phyloP scores from a whole-genome alignment of 2,113 vertebrate genomes.

The Nannospalax galili region DNA sequence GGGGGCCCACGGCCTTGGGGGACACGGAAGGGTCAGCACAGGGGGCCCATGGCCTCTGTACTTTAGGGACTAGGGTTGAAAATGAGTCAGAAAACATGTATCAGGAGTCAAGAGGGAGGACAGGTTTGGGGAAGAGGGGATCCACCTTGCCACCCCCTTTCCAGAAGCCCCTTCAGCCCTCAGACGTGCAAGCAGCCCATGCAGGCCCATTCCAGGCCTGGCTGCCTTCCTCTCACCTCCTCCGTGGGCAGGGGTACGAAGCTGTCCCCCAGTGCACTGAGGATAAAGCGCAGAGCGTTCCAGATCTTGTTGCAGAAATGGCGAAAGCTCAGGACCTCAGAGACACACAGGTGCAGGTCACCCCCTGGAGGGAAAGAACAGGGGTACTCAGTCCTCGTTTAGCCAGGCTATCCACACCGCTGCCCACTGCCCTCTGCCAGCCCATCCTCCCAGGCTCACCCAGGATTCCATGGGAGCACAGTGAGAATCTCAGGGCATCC shows the following conservation, averaged over 20 bases:
- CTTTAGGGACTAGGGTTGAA: background rate
- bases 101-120: background rate
- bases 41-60: too few relatives aligned
- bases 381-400: background rate
- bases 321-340: slow-evolving; percentile 88
- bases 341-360: slow-evolving; percentile 89
- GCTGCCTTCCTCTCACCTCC: slow-evolving; percentile 67
- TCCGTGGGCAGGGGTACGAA: slow-evolving; percentile 71
- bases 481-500: slow-evolving; percentile 92
- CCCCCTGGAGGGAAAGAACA: slow-evolving; percentile 83
- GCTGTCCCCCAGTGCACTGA: slow-evolving; percentile 81
- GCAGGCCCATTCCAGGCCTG: background rate
- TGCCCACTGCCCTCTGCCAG: too few relatives aligned
- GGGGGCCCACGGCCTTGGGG: too few relatives aligned
- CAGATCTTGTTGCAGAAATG: slow-evolving; percentile 97
- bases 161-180: background rate
- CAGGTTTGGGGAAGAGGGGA: background rate
- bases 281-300: slow-evolving; percentile 92
- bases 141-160: background rate
- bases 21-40: too few relatives aligned
- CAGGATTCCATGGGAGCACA: slow-evolving; percentile 92
- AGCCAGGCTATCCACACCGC: background rate
- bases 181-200: background rate
- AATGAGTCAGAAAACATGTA: background rate
- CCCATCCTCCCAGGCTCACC: slow-evolving; percentile 85